A percentile compares a stretch with the other conserved stretches of the same genome.
These are phyloP conservation scores for Scelioninae gen. 1 DNA, from an alignment of 2,888 invertebrate species.

Conservation along the genomic window DNA sequence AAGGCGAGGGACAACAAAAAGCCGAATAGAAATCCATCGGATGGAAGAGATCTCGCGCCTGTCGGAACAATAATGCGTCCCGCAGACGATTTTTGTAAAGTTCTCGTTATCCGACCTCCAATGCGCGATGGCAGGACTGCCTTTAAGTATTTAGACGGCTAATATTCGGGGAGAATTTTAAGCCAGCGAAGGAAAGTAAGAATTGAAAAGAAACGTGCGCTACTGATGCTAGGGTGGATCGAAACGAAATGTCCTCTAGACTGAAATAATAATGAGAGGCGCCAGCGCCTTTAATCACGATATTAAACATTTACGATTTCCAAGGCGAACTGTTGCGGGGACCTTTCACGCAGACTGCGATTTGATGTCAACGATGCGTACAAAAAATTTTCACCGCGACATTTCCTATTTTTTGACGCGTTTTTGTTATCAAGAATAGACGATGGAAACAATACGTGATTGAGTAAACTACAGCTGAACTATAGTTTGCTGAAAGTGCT, in stretches of 20 bases:
- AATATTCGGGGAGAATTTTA: constrained; percentile 82
- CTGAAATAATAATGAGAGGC: constrained; percentile 84
- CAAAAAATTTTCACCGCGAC: constrained; percentile 56
- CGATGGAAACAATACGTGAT: constrained; percentile 7
- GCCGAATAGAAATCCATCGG: constrained; percentile 79
- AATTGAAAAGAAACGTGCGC: constrained; percentile 80
- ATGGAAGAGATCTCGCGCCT: constrained; percentile 80
- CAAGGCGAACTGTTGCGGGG: constrained; percentile 68
- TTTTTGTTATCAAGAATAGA: constrained; percentile 15
- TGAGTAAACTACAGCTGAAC: neutral
- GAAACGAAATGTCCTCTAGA: constrained; percentile 82
- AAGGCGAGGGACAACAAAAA: constrained; percentile 75
- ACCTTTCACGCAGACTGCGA: constrained; percentile 66
- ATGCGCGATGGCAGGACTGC: constrained; percentile 69
- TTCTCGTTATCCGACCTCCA: constrained; percentile 68
- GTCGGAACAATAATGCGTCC: constrained; percentile 77
- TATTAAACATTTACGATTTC: constrained; percentile 84
- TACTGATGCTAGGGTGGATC: constrained; percentile 70
- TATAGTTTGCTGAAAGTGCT: neutral
- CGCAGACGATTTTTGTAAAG: constrained; percentile 79
- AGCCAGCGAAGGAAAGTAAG: constrained; percentile 78
- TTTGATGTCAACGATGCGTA: constrained; percentile 66
- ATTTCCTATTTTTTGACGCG: constrained; percentile 42
- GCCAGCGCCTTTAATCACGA: constrained; percentile 84
- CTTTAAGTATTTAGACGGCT: constrained; percentile 83